Conservation (phyloP, 2,888 invertebrate species). For the Argyra leucocephala region DNA sequence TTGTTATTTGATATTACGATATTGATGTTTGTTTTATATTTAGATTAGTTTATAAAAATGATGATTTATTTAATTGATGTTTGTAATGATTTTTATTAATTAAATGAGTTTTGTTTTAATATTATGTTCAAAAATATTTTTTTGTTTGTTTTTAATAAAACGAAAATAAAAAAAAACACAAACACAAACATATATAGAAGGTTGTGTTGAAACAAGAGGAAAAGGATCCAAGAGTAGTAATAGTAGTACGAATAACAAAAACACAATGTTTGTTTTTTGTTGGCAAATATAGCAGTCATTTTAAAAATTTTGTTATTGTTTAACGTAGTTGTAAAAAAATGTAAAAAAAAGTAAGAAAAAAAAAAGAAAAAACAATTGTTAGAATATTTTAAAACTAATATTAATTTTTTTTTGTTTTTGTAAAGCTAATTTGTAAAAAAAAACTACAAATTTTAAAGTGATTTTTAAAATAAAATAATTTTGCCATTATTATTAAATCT, state of each 20-base stretch:
- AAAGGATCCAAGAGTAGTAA: not conserved
- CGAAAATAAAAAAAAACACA: not conserved
- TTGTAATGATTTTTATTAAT: conserved; percentile 12
- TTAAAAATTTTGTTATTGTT: not conserved
- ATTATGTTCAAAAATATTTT: no score
- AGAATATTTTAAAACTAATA: not conserved
- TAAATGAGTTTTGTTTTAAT: not conserved
- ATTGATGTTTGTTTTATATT: conserved; percentile 12
- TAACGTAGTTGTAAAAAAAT: not conserved
- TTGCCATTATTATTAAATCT: no score
- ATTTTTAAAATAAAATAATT: not conserved
- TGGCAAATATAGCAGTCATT: not conserved
- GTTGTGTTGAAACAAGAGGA: conserved; percentile 13
- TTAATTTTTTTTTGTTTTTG: no score
- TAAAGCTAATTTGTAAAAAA: no score
- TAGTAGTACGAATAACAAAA: not conserved
- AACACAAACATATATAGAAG: conserved; percentile 2
- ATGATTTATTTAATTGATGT: conserved; percentile 7
- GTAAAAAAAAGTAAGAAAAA: not conserved
- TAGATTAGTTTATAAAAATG: conserved; percentile 6
- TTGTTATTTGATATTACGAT: no score
- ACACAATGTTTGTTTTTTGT: not conserved
- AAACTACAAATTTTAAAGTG: no score
- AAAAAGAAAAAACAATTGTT: not conserved
- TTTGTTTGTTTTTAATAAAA: no score